A percentile compares a stretch with the other conserved stretches of the same genome.
These are phyloP conservation scores for Atta colombica DNA, from an alignment of 1,140 invertebrate genomes.

Conservation along the genomic window DNA sequence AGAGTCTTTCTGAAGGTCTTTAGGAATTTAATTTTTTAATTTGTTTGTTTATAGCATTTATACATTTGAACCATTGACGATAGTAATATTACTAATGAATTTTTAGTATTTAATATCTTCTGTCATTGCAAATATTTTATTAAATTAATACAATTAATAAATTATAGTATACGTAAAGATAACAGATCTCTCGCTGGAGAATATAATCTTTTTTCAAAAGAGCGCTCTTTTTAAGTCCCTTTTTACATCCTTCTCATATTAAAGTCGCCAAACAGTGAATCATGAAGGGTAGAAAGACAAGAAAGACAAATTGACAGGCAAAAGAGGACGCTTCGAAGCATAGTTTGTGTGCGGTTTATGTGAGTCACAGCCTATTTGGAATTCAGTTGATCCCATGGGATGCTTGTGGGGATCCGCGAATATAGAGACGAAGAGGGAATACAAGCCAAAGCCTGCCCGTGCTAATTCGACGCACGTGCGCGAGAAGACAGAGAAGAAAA, in stretches of 20 bases:
- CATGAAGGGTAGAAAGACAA: not conserved
- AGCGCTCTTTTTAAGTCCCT: not conserved
- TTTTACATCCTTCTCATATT: slow-evolving; percentile 8
- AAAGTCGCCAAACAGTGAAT: slow-evolving; percentile 34
- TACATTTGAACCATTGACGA: not conserved
- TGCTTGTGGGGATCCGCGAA: slow-evolving; percentile 39
- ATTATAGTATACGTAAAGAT: not conserved
- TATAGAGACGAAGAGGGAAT: not conserved
- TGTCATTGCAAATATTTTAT: not conserved
- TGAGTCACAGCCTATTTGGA: slow-evolving; percentile 67
- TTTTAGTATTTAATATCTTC: not conserved
- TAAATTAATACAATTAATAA: slow-evolving; percentile 5
- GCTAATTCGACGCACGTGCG: slow-evolving; percentile 82
- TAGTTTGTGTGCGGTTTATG: slow-evolving; percentile 56
- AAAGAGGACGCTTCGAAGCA: slow-evolving; percentile 30
- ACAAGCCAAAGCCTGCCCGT: slow-evolving; percentile 43
- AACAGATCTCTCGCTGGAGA: not conserved
- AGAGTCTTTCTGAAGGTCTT: not conserved
- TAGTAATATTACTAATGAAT: not conserved
- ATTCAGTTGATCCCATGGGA: slow-evolving; percentile 68
- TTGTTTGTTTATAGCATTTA: not conserved
- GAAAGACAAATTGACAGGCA: slow-evolving; percentile 14
- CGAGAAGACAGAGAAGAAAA: slow-evolving; percentile 63
- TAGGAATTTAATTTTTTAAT: not conserved
- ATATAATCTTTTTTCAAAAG: not conserved